A percentile compares a stretch with the other conserved stretches of the same genome.
Evolutionary conservation across 2,113 vertebrate genomes (phyloP).

Genomic region (Hippocampus zosterae): DNA sequence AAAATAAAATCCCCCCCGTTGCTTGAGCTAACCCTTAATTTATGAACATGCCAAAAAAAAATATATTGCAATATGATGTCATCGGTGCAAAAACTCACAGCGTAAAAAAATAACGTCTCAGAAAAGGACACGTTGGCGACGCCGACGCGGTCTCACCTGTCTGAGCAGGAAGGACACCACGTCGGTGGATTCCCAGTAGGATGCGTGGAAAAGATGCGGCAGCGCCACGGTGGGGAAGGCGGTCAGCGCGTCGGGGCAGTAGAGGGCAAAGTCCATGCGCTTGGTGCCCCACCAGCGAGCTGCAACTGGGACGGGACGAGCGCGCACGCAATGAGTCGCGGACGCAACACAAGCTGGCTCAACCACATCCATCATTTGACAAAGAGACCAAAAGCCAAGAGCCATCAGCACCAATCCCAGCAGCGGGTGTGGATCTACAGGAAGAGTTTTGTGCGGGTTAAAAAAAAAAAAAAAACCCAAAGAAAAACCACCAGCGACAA

Average conservation of each 20-base stretch:
- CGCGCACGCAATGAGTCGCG: conserved; percentile 21
- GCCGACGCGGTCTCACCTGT: conserved; percentile 50
- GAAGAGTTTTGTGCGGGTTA: conserved; percentile 17
- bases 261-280: conserved; percentile 91
- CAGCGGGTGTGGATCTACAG: conserved; percentile 43
- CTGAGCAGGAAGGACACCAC: conserved; percentile 92
- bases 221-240: conserved; percentile 91
- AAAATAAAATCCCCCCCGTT: too few species aligned
- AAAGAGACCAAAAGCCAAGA: conserved; percentile 8
- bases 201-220: conserved; percentile 93
- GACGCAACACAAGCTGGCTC: conserved; percentile 22
- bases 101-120: too few species aligned
- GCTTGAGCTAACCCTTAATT: too few species aligned
- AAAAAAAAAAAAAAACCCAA: conserved; percentile 1
- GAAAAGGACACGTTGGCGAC: too few species aligned
- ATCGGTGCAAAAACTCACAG: too few species aligned
- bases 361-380: conserved; percentile 3
- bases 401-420: conserved; percentile 34
- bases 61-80: too few species aligned
- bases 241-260: conserved; percentile 88
- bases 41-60: too few species aligned
- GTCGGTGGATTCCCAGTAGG: conserved; percentile 95
- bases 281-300: conserved; percentile 95
- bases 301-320: conserved; percentile 74
- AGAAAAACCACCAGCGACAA: background rate